Conservation (phyloP, 2,113 vertebrate species). For the Sorex araneus region DNA sequence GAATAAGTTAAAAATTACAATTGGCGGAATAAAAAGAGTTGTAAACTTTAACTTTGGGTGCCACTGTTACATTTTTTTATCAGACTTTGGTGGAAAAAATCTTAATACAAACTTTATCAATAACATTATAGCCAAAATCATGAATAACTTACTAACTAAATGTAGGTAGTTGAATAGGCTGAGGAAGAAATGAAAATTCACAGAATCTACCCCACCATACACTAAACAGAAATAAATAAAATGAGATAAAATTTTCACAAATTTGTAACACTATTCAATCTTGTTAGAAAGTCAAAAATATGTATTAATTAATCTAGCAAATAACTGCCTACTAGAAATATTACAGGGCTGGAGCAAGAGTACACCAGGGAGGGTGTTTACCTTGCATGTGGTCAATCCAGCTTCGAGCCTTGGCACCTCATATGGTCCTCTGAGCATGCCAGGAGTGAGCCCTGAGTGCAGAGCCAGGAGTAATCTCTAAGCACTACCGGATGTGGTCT, state of each 20-base stretch:
- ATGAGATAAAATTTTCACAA: neutral
- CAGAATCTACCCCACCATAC: neutral
- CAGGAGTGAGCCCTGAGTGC: no score
- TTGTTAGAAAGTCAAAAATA: neutral
- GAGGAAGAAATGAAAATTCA: constrained; percentile 6
- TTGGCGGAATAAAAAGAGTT: no score
- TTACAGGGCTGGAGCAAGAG: no score
- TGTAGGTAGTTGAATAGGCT: neutral
- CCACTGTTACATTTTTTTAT: neutral
- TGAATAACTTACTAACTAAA: neutral
- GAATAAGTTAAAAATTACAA: no score
- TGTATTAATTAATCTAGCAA: neutral
- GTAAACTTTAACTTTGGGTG: neutral
- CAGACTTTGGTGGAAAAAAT: neutral
- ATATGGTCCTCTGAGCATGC: no score
- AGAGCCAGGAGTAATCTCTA: no score
- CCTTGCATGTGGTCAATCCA: no score
- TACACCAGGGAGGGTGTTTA: no score
- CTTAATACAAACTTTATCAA: neutral
- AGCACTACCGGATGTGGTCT: no score
- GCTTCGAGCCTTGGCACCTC: no score
- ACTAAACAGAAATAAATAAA: neutral
- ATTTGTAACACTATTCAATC: neutral
- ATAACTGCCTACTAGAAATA: neutral
- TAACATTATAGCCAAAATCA: neutral